These are phyloP conservation scores for Octodonta nipae DNA, from an alignment of 2,888 invertebrate species.

Conservation along the genomic window DNA sequence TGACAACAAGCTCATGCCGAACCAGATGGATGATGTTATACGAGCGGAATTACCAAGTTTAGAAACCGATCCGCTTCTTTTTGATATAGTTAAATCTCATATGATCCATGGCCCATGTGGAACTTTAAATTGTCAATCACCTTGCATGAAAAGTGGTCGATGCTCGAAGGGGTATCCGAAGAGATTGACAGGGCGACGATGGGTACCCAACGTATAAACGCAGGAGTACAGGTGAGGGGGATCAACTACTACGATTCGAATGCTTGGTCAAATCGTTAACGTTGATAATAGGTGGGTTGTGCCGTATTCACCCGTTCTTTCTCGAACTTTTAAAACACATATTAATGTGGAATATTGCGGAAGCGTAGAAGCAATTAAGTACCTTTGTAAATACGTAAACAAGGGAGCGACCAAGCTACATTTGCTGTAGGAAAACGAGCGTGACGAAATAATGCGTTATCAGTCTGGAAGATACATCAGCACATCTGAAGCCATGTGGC, in stretches of 20 bases:
- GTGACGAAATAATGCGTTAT: too few species aligned
- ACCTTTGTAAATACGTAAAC: neutral
- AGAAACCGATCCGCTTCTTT: neutral
- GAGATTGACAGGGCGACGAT: neutral
- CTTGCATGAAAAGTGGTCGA: neutral
- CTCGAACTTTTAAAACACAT: too few species aligned
- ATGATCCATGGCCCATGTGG: neutral
- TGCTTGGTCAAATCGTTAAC: too few species aligned
- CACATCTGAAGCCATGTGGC: too few species aligned
- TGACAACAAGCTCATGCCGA: neutral
- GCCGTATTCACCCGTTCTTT: neutral
- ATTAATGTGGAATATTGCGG: neutral
- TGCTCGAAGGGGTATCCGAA: neutral
- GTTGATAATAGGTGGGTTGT: too few species aligned
- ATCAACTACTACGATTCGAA: too few species aligned
- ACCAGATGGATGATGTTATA: neutral
- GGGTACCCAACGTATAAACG: neutral
- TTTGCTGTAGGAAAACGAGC: neutral
- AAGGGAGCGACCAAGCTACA: neutral
- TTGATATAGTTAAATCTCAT: neutral
- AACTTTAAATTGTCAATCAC: neutral
- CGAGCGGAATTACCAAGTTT: neutral
- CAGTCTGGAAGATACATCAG: too few species aligned
- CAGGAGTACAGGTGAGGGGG: neutral
- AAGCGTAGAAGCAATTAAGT: neutral